A percentile compares a stretch with the other conserved stretches of the same genome.
Evolutionary conservation across 2,797 vertebrate species (phyloP).

Genomic region (Sandelia bainsii): DNA sequence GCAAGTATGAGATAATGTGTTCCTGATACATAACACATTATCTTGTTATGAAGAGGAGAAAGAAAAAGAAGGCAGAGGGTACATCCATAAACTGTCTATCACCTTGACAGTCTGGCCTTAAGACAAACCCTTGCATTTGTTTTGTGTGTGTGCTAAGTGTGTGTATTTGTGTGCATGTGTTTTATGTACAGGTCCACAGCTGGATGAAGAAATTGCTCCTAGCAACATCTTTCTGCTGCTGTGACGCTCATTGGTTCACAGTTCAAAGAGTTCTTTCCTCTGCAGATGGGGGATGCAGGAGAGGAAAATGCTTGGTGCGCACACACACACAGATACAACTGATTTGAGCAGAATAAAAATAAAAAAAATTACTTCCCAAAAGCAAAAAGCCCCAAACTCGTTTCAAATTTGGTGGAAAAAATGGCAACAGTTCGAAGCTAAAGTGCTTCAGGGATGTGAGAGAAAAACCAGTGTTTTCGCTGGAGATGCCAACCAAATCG

Average conservation of each 20-base stretch:
- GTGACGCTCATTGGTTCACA: conserved; percentile 76
- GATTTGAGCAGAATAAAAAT: conserved; percentile 35
- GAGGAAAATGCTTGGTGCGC: conserved; percentile 15
- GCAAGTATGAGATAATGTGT: conserved; percentile 55
- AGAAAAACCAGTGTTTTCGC: conserved; percentile 44
- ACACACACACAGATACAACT: conserved; percentile 6
- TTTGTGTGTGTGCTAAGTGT: conserved; percentile 36
- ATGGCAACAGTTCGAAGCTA: conserved; percentile 32
- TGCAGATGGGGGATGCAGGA: conserved; percentile 52
- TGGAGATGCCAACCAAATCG: conserved; percentile 39
- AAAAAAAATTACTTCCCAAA: conserved; percentile 3
- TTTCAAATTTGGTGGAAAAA: conserved; percentile 51
- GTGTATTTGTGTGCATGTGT: conserved; percentile 39
- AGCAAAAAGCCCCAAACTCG: conserved; percentile 23
- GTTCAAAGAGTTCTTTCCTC: conserved; percentile 77
- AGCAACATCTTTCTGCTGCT: conserved; percentile 72
- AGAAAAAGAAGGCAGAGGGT: conserved; percentile 5
- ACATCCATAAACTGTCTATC: conserved; percentile 43
- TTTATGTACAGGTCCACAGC: conserved; percentile 67
- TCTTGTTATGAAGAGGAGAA: conserved; percentile 31
- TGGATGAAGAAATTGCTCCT: conserved; percentile 70
- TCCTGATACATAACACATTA: conserved; percentile 51
- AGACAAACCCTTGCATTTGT: conserved; percentile 48
- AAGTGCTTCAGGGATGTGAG: conserved; percentile 40
- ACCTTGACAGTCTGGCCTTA: conserved; percentile 45